A percentile compares a stretch with the other conserved stretches of the same genome.
phyloP scores from a whole-genome alignment of 2,797 vertebrate genomes.

The Onychomys arenicola region DNA sequence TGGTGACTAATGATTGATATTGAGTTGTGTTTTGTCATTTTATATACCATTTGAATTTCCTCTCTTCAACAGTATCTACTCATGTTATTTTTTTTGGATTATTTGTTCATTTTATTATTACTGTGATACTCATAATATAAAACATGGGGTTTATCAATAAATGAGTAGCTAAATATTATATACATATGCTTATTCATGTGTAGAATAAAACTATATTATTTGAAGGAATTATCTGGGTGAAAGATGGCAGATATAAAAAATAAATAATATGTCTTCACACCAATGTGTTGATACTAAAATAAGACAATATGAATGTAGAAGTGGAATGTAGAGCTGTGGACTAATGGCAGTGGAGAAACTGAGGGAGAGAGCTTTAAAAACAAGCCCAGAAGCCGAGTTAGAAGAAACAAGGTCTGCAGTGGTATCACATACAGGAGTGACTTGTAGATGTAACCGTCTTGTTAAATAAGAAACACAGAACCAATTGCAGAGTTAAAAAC shows the following conservation, averaged over 20 bases:
- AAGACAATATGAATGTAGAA: background rate
- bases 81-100: background rate
- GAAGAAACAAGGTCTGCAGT: too few species aligned
- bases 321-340: background rate
- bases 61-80: background rate
- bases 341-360: fast-evolving
- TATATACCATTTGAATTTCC: background rate
- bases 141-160: too few species aligned
- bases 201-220: background rate
- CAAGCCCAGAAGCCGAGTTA: background rate
- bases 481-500: too few species aligned
- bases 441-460: too few species aligned
- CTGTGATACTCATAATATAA: too few species aligned
- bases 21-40: background rate
- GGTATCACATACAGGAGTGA: fast-evolving
- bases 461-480: too few species aligned
- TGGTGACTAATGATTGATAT: background rate
- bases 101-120: background rate
- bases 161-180: background rate
- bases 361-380: too few species aligned
- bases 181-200: background rate
- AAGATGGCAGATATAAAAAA: background rate
- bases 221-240: background rate
- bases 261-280: background rate
- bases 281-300: background rate